These are phyloP conservation scores for Nothocercus julius DNA, from an alignment of 2,113 vertebrate genomes.

Conservation along the genomic window DNA sequence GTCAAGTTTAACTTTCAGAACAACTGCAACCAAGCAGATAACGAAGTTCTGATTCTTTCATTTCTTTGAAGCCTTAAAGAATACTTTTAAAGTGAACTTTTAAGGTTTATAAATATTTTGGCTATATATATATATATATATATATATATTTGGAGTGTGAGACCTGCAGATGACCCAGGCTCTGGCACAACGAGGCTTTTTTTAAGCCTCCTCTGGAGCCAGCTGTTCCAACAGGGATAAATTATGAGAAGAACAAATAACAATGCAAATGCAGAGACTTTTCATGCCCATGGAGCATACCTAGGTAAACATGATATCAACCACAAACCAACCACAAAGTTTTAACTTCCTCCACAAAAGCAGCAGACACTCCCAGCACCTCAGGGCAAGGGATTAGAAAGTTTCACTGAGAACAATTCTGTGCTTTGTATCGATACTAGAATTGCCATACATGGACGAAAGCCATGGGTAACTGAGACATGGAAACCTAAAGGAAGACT, in stretches of 20 bases:
- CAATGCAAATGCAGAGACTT: background rate
- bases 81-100: background rate
- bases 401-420: background rate
- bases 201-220: background rate
- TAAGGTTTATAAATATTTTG: background rate
- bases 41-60: background rate
- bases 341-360: constrained; percentile 2
- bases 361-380: background rate
- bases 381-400: background rate
- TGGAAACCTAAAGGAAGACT: background rate
- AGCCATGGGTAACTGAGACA: background rate
- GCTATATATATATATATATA: background rate
- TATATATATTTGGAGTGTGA: background rate
- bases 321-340: background rate
- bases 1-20: background rate
- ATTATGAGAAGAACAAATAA: background rate
- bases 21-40: background rate
- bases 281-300: background rate
- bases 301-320: background rate
- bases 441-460: background rate
- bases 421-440: background rate
- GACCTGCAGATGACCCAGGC: background rate
- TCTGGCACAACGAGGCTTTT: background rate
- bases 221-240: background rate
- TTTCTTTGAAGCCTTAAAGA: background rate